Base-by-base conservation (phyloP, 2,113 vertebrate species). In the Chitala chitala region DNA sequence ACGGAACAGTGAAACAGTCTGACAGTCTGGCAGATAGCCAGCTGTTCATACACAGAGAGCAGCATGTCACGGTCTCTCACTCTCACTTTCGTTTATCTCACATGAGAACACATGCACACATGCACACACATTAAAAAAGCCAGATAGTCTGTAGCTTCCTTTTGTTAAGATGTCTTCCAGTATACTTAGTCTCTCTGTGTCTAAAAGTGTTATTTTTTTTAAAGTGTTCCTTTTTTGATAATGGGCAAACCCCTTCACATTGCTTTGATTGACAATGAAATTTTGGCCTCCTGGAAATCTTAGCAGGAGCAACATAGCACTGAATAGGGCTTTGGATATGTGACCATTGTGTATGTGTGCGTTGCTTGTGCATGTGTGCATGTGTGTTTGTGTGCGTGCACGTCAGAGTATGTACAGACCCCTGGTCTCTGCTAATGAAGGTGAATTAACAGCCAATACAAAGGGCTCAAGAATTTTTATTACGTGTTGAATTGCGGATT, bases 111-210 rank as follows among this genome's bases (percentile, higher is more conserved):
- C 20, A 64, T 7, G 9, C 61, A 64, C 29, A 36, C 61, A 64
- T 33, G 15, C 61, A 38, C 29, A 38, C 20, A 64, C 46, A 48
- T 9, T n/a, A n/a, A n/a, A 48, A 48, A 48, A 48, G 5, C 5
- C 9, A 7, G 9, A 48, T 7, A 13, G 46, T 48, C 44, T 61
- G 63, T 69, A 71, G 70, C 36, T 56, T 64, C 65, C 70, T 58
- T 36, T 24, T n/a, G n/a, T n/a, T n/a, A n/a, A n/a, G n/a, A n/a
- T n/a, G 56, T 51, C 26, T 53, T 72, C 40, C 70, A 36, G 44
- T 22, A 68, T n/a, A n/a, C 54, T 20, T 10, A 44, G 24, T 40
- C 54, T 13, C 40, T 42, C 40, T 48, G 40, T 42, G 63, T 22
- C n/a, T 9, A 22, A 65, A 24, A 65, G 38, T 22, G 13, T 22